Evolutionary conservation across 2,113 vertebrate species (phyloP).

Genomic region (Leucosticte australis): DNA sequence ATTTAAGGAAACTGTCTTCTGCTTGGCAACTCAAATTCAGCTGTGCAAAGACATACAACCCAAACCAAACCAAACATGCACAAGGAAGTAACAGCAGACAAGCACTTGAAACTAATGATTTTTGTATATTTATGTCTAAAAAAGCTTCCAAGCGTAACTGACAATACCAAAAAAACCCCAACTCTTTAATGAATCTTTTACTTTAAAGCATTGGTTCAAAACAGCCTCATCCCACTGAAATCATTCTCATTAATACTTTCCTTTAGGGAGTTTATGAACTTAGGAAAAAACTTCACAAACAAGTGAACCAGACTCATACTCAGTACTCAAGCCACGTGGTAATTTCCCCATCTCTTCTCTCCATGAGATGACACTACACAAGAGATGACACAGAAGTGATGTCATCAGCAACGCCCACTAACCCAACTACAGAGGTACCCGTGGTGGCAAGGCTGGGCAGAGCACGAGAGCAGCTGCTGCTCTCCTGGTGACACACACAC

Average conservation of each 20-base stretch:
- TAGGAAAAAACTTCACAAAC: neutral
- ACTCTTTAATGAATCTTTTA: neutral
- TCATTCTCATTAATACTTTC: neutral
- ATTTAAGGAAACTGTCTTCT: neutral
- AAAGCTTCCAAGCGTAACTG: neutral
- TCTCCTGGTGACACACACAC: neutral
- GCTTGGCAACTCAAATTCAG: neutral
- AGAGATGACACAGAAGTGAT: neutral
- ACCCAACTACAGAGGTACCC: neutral
- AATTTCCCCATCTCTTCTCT: neutral
- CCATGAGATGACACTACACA: neutral
- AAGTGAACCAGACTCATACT: neutral
- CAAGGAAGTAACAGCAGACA: neutral
- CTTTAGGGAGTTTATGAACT: neutral
- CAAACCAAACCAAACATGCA: neutral
- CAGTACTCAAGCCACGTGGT: neutral
- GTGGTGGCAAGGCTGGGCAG: neutral
- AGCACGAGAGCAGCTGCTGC: neutral
- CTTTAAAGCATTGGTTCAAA: neutral
- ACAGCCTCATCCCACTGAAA: too few species aligned
- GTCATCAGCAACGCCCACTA: neutral
- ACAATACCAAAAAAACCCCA: neutral
- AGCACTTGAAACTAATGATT: neutral
- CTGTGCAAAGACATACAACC: neutral
- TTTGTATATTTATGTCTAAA: neutral